Percentiles rank a stretch among this genome's conserved stretches.
Evolutionary conservation across 2,113 vertebrate species (phyloP).

Genomic region (Gallinago media): DNA sequence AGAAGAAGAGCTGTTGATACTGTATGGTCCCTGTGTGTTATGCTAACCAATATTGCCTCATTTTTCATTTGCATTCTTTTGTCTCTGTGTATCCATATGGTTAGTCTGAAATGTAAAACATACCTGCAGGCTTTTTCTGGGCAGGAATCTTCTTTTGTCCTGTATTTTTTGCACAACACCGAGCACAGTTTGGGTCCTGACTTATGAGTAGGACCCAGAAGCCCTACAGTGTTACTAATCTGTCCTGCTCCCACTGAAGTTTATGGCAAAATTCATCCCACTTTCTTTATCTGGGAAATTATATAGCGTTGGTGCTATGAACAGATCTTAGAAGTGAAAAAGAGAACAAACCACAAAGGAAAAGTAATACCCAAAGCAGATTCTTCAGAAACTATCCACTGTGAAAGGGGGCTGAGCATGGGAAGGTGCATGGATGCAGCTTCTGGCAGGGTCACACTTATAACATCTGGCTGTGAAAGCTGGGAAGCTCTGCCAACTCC

Average conservation of each 20-base stretch:
- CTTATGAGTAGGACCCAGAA: neutral
- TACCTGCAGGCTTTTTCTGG: neutral
- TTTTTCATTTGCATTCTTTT: neutral
- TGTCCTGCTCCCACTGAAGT: neutral
- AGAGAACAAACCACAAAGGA: neutral
- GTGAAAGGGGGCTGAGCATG: neutral
- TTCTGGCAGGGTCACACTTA: conserved; percentile 51
- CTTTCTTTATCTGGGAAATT: neutral
- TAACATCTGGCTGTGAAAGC: conserved; percentile 74
- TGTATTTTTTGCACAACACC: neutral
- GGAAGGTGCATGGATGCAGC: conserved; percentile 31
- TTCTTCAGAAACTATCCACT: neutral
- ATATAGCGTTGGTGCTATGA: neutral
- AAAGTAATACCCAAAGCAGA: neutral
- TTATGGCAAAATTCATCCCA: neutral
- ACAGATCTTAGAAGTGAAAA: neutral
- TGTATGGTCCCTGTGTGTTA: neutral
- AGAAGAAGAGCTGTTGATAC: neutral
- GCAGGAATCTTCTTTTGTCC: neutral
- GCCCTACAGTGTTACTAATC: neutral
- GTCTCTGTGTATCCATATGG: neutral
- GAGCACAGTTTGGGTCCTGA: neutral
- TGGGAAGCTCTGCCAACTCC: conserved; percentile 42
- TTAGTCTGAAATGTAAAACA: neutral
- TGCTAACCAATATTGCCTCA: neutral